Evolutionary conservation across 2,113 vertebrate genomes (phyloP).

Genomic region (Lathamus discolor): DNA sequence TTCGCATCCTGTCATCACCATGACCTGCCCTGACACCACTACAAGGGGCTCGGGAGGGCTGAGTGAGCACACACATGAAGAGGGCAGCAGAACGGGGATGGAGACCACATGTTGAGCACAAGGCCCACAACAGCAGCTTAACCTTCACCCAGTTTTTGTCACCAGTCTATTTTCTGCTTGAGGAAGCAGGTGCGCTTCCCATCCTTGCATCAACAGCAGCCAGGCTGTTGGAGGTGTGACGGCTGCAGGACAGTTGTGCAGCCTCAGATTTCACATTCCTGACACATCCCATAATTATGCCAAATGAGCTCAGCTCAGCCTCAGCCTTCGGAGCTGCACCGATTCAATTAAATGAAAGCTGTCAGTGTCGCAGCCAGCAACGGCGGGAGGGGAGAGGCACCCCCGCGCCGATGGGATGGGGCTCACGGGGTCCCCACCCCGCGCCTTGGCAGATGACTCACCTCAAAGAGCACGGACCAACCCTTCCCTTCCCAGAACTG

Average conservation of each 20-base stretch:
- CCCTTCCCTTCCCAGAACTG: not conserved
- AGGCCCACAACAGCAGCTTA: conserved; percentile 8
- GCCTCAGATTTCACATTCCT: conserved; percentile 63
- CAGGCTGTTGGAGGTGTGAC: conserved; percentile 63
- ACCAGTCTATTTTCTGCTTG: conserved; percentile 71
- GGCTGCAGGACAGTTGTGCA: conserved; percentile 56
- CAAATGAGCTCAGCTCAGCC: conserved; percentile 68
- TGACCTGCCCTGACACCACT: not conserved
- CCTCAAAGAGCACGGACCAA: not conserved
- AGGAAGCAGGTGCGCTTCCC: conserved; percentile 64
- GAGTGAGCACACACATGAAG: accelerated
- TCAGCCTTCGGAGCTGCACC: conserved; percentile 30
- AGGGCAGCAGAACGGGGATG: not conserved
- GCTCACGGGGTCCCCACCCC: not conserved
- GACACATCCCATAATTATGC: conserved; percentile 67
- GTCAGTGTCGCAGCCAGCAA: not conserved
- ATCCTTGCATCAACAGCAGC: conserved; percentile 27
- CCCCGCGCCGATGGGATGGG: accelerated
- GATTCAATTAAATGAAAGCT: conserved; percentile 35
- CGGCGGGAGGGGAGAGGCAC: not conserved
- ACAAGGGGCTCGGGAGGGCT: not conserved
- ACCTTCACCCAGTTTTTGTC: conserved; percentile 13
- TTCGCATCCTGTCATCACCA: not conserved
- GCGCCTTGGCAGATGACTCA: not conserved
- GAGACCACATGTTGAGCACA: conserved; percentile 49